phyloP scores from a whole-genome alignment of 2,797 vertebrate species.

The Tragopan temminckii region DNA sequence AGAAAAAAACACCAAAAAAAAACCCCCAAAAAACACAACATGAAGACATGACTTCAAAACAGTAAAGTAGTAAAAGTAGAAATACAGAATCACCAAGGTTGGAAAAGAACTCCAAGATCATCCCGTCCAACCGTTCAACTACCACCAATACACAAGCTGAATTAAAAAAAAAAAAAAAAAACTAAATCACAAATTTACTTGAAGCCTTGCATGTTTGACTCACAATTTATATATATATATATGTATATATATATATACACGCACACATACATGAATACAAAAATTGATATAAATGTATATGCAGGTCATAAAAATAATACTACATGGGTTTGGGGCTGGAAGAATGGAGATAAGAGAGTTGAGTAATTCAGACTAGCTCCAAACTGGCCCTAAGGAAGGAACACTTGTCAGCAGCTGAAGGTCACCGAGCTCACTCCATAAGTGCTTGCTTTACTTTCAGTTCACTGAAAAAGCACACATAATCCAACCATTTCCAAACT shows the following conservation, averaged over 20 bases:
- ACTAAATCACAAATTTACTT: background rate
- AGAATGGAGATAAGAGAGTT: background rate
- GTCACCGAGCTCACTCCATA: background rate
- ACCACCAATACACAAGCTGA: background rate
- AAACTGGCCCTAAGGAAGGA: background rate
- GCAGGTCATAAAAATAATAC: background rate
- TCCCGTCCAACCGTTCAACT: no score
- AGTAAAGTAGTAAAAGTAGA: background rate
- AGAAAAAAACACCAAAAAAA: background rate
- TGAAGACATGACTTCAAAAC: background rate
- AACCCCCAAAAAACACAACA: background rate
- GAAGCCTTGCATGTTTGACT: background rate
- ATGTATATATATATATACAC: no score
- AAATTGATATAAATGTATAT: background rate
- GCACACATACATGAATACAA: no score
- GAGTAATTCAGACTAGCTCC: background rate
- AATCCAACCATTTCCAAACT: background rate
- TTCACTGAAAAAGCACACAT: background rate
- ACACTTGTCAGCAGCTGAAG: background rate
- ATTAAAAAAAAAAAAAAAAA: background rate
- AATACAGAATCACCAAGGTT: no score
- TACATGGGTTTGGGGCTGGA: background rate
- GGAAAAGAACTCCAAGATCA: no score
- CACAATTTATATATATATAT: background rate
- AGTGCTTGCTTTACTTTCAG: background rate